These are phyloP conservation scores for Elephantulus edwardii DNA, from an alignment of 2,113 vertebrate genomes.

Conservation along the genomic window DNA sequence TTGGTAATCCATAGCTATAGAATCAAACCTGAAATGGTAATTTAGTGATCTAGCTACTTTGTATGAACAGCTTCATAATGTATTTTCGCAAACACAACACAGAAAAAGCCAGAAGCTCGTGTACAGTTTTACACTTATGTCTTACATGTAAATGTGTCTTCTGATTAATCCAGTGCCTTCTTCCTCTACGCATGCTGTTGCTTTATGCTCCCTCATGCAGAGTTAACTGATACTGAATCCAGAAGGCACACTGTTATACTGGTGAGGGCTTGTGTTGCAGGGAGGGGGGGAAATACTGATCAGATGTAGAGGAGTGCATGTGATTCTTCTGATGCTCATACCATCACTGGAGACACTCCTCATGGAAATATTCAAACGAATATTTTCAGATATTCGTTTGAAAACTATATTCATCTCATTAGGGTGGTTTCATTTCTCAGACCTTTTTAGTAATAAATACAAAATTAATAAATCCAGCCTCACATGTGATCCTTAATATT, in stretches of 20 bases:
- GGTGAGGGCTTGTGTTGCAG: conserved; percentile 17
- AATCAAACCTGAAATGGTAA: conserved; percentile 56
- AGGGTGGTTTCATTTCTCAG: conserved; percentile 6
- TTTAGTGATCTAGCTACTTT: neutral
- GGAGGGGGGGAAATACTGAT: conserved; percentile 5
- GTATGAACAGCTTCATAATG: conserved; percentile 56
- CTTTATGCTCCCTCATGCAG: neutral
- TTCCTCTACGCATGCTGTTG: conserved; percentile 51
- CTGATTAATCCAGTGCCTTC: conserved; percentile 75
- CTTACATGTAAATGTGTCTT: conserved; percentile 50
- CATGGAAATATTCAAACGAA: too few species aligned
- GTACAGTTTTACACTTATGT: conserved; percentile 34
- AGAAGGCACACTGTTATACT: neutral
- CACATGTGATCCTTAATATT: neutral
- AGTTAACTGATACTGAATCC: conserved; percentile 18
- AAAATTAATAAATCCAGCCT: conserved; percentile 20
- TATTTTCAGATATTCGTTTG: conserved; percentile 23
- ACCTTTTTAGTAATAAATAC: neutral
- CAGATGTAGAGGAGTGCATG: neutral
- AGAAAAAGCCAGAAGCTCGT: conserved; percentile 57
- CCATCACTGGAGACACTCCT: conserved; percentile 28
- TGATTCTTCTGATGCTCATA: conserved; percentile 9
- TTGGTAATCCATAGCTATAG: neutral
- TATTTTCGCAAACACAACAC: conserved; percentile 53
- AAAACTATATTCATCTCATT: conserved; percentile 30